Evolutionary conservation across 2,797 vertebrate genomes (phyloP), one percentile per base, ranked within the genome.

Genomic region (Crocodylus rhombifer): DNA sequence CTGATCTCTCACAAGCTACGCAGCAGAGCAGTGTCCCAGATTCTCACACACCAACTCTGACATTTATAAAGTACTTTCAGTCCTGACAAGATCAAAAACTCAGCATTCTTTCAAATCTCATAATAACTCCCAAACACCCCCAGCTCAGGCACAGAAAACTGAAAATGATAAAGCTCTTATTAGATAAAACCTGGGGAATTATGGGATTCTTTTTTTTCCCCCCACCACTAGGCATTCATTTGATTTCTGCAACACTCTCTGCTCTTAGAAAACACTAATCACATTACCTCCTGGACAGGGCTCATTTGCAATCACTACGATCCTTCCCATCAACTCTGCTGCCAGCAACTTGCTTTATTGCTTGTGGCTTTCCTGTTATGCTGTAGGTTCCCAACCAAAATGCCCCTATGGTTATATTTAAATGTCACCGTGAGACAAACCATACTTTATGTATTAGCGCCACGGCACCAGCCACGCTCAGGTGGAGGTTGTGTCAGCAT

Each of bases 31-130:
- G 80, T 13, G 77, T 95, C 97, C 96, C 96, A 98, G 97, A 97
- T 98, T 96, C 91, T 79, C 91, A 92, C 17, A 73, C 93, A 85
- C 94, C 93, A 92, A 88, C 89, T 91, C 96, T 97, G 97, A 97
- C 97, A 97, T 97, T 97, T 96, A 96, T 82, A 95, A 97, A 96
- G 92, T 89, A 96, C 87, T 95, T 97, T 88, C 93, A 91, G 89
- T 91, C 3, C 20, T 94, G 95, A 96, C 92, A 97, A 97, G 97
- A 98, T 98, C 92, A 98, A 98, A 98, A 97, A 80, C 89, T 94
- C 94, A 92, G 94, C 93, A 73, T 96, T 97, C 96, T 97, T 97
- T 97, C 95, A 98, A 98, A 98, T 97, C 96, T 97, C 77, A 73
- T 96, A 97, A 91, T 60, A 97, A 96, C 89, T 96, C 94, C 95